These are phyloP conservation scores for Sarotherodon lohbergeri DNA, from an alignment of 2,113 vertebrate genomes.

Conservation along the genomic window DNA sequence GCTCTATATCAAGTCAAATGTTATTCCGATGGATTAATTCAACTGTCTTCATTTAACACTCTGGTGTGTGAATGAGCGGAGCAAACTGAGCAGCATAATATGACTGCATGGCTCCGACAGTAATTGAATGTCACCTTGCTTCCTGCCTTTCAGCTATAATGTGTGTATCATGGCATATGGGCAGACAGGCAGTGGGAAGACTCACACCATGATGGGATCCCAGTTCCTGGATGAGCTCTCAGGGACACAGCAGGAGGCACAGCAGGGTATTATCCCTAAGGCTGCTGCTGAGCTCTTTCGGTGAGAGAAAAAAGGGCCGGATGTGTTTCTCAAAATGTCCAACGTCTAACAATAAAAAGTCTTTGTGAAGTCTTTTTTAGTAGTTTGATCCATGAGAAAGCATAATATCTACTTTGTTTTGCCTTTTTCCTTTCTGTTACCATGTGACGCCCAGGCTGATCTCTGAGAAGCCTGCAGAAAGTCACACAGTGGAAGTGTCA, in stretches of 20 bases:
- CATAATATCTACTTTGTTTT: neutral
- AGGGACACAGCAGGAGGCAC: constrained; percentile 10
- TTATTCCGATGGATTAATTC: neutral
- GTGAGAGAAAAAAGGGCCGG: constrained; percentile 17
- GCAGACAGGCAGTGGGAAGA: constrained; percentile 87
- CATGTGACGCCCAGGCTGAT: constrained; percentile 69
- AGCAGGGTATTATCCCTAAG: constrained; percentile 79
- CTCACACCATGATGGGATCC: constrained; percentile 82
- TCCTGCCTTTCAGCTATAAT: constrained; percentile 71
- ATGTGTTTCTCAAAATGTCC: neutral
- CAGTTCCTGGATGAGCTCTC: constrained; percentile 11
- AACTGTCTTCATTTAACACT: neutral
- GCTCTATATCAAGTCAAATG: neutral
- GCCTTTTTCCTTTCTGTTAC: neutral
- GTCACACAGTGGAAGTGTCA: constrained; percentile 76
- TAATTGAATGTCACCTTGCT: neutral
- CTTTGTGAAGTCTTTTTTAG: neutral
- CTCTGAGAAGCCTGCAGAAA: constrained; percentile 72
- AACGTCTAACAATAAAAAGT: neutral
- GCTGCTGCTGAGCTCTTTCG: constrained; percentile 79
- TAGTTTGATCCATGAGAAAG: neutral
- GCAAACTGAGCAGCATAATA: neutral
- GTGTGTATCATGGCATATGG: constrained; percentile 87
- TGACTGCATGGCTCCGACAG: neutral
- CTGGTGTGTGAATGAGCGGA: neutral